Evolutionary conservation across 2,797 vertebrate genomes (phyloP).

Genomic region (Mormyrus proboscirostris): DNA sequence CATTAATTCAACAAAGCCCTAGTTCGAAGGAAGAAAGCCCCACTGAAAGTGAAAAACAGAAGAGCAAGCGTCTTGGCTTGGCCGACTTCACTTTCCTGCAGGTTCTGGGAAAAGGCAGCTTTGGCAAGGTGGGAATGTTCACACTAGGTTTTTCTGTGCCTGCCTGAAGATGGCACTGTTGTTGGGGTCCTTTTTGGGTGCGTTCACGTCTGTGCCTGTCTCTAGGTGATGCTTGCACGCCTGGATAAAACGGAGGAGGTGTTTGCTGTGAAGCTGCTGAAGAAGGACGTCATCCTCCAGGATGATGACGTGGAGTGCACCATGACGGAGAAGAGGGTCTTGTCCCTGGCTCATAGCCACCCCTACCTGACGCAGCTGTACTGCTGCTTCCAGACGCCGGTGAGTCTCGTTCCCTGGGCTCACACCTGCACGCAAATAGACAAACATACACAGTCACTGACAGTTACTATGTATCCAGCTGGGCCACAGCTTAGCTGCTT

Average conservation of each 20-base stretch:
- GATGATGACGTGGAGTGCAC: slow-evolving; percentile 97
- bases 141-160: not conserved
- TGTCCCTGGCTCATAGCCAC: slow-evolving; percentile 80
- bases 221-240: slow-evolving; percentile 89
- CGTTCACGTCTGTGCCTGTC: not conserved
- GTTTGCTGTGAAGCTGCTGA: slow-evolving; percentile 91
- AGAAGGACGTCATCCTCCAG: slow-evolving; percentile 97
- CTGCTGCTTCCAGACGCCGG: slow-evolving; percentile 92
- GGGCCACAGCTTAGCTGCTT: not conserved
- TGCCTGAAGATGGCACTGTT: not conserved
- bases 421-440: not conserved
- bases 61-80: slow-evolving; percentile 61
- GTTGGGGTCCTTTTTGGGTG: not conserved
- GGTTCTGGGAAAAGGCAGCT: slow-evolving; percentile 93
- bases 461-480: not conserved
- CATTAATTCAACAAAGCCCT: not conserved
- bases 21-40: slow-evolving; percentile 34
- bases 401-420: slow-evolving; percentile 47
- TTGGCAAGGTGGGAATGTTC: slow-evolving; percentile 80
- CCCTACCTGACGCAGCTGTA: slow-evolving; percentile 94
- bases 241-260: slow-evolving; percentile 71
- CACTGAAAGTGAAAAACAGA: not conserved
- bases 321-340: slow-evolving; percentile 92
- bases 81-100: slow-evolving; percentile 83
- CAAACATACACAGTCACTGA: not conserved